Conservation (phyloP, 2,888 invertebrate species). For the Ennomos quercinarius region DNA sequence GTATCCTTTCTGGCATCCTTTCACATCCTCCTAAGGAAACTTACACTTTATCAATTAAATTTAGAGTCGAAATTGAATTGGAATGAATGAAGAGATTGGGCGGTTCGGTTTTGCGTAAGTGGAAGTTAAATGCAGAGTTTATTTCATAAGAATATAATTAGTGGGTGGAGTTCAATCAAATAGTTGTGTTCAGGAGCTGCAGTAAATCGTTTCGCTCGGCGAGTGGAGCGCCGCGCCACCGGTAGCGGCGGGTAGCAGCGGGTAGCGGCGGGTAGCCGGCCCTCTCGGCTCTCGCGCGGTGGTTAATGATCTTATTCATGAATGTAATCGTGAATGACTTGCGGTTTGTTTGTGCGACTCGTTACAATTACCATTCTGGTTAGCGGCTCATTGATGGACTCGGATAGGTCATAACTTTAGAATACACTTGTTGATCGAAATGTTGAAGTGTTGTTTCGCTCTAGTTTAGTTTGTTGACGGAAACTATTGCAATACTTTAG, state of each 20-base stretch:
- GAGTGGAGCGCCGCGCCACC: too few species aligned
- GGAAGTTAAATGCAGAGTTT: conserved; percentile 77
- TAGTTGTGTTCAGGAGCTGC: conserved; percentile 62
- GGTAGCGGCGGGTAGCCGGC: conserved; percentile 25
- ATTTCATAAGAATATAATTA: conserved; percentile 84
- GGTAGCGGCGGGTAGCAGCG: conserved; percentile 28
- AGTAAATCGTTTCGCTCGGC: conserved; percentile 57
- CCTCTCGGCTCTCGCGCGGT: background rate
- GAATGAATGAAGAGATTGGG: conserved; percentile 14
- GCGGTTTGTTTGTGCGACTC: conserved; percentile 10
- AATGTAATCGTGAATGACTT: conserved; percentile 19
- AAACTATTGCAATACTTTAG: too few species aligned
- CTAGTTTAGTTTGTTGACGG: too few species aligned
- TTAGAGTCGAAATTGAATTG: conserved; percentile 8
- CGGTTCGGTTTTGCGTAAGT: conserved; percentile 31
- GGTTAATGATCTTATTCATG: conserved; percentile 18
- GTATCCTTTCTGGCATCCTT: conserved; percentile 30
- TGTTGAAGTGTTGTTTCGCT: too few species aligned
- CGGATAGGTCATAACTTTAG: background rate
- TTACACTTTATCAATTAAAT: background rate
- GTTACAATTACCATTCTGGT: conserved; percentile 3
- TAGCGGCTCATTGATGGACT: conserved; percentile 4
- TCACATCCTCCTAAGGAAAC: background rate
- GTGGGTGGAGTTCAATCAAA: conserved; percentile 83
- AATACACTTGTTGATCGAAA: too few species aligned